Evolutionary conservation across 2,797 vertebrate genomes (phyloP).

Genomic region (Otus scops): DNA sequence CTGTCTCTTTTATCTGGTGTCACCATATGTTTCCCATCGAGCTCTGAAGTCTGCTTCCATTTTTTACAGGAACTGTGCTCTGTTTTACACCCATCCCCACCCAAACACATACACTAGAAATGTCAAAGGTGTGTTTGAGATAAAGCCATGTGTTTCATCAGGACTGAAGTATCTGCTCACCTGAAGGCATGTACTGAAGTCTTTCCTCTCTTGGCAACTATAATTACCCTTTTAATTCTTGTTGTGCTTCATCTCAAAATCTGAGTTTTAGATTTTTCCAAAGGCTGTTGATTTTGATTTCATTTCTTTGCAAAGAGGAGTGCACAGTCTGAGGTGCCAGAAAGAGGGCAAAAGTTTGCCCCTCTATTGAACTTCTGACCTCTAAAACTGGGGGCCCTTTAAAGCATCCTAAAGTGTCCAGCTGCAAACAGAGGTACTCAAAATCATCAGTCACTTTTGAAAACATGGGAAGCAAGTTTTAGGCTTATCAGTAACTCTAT

Average conservation of each 20-base stretch:
- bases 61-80: conserved; percentile 38
- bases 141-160: neutral
- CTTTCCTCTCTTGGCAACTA: conserved; percentile 2
- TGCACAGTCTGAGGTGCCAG: neutral
- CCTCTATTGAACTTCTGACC: neutral
- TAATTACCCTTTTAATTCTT: conserved; percentile 42
- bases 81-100: conserved; percentile 49
- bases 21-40: conserved; percentile 52
- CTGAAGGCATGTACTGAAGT: conserved; percentile 24
- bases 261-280: neutral
- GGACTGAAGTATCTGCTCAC: conserved; percentile 6
- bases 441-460: neutral
- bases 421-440: neutral
- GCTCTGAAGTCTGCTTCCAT: conserved; percentile 58
- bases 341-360: neutral
- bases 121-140: conserved; percentile 56
- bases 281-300: neutral
- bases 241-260: conserved; percentile 17
- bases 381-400: neutral
- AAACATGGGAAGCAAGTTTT: neutral
- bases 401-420: neutral
- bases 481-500: conserved; percentile 26
- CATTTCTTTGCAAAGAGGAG: neutral
- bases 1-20: conserved; percentile 66
- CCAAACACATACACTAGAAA: conserved; percentile 32